A percentile compares a stretch with the other conserved stretches of the same genome.
Evolutionary conservation across 2,113 vertebrate genomes (phyloP).

Genomic region (Lonchura striata): DNA sequence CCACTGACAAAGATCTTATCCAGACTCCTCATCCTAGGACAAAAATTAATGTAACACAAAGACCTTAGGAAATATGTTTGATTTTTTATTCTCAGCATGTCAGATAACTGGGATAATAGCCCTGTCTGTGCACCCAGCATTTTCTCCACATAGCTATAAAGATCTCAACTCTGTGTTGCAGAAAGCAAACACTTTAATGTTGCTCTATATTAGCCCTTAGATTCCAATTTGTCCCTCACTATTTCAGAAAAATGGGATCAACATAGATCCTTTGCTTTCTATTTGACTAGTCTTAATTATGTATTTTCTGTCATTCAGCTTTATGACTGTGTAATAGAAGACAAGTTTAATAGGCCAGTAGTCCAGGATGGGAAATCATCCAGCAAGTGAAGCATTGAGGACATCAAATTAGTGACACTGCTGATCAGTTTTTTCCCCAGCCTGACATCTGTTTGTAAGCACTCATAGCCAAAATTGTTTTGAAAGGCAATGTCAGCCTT

Average conservation of each 20-base stretch:
- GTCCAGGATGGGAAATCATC: conserved; percentile 50
- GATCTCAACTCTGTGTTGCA: not conserved
- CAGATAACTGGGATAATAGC: not conserved
- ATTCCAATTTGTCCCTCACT: not conserved
- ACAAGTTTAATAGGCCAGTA: conserved; percentile 43
- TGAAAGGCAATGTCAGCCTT: conserved; percentile 36
- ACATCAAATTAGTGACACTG: conserved; percentile 24
- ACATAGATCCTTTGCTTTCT: not conserved
- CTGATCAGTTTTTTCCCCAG: not conserved
- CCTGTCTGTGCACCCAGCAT: not conserved
- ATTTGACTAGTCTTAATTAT: conserved; percentile 56
- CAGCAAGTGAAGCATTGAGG: conserved; percentile 23
- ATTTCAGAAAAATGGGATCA: conserved; percentile 13
- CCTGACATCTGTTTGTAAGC: conserved; percentile 38
- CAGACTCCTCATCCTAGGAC: not conserved
- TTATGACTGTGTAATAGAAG: conserved; percentile 59
- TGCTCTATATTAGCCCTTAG: not conserved
- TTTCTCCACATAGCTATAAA: not conserved
- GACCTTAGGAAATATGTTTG: not conserved
- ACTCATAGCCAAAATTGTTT: not conserved
- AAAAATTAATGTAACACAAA: not conserved
- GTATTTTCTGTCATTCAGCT: conserved; percentile 63
- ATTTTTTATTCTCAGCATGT: not conserved
- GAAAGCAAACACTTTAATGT: not conserved
- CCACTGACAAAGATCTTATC: not conserved